A percentile compares a stretch with the other conserved stretches of the same genome.
phyloP scores from a whole-genome alignment of 2,113 vertebrate genomes.

The Phasianus colchicus region DNA sequence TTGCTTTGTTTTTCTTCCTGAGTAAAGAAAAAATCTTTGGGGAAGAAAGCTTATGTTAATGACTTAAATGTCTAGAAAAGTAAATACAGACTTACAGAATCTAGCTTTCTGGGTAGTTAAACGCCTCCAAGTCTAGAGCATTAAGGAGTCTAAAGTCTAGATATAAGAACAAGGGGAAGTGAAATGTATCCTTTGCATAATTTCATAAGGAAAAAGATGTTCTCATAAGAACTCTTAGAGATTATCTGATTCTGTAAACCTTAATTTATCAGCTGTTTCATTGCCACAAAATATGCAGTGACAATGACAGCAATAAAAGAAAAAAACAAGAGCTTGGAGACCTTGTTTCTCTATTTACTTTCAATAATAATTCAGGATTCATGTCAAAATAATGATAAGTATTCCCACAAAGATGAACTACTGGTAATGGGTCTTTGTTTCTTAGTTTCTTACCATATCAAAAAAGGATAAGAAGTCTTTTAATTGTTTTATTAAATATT shows the following conservation, averaged over 20 bases:
- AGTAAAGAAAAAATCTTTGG: conserved; percentile 21
- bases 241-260: conserved; percentile 49
- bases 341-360: conserved; percentile 76
- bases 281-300: conserved; percentile 32
- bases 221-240: conserved; percentile 61
- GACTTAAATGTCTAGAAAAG: conserved; percentile 53
- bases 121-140: background rate
- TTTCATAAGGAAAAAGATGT: conserved; percentile 53
- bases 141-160: conserved; percentile 9
- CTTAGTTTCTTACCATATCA: conserved; percentile 63
- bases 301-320: conserved; percentile 74
- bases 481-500: conserved; percentile 82
- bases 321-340: conserved; percentile 63
- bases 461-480: conserved; percentile 71
- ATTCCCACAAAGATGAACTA: conserved; percentile 75
- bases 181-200: conserved; percentile 54
- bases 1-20: background rate
- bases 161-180: conserved; percentile 59
- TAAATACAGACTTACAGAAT: conserved; percentile 20
- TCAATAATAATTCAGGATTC: conserved; percentile 77
- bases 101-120: background rate
- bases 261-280: conserved; percentile 72
- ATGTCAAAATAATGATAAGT: conserved; percentile 77
- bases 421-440: conserved; percentile 72
- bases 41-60: conserved; percentile 45